Base-by-base conservation (phyloP, 2,888 invertebrate species). In the Napeogenes inachia region DNA sequence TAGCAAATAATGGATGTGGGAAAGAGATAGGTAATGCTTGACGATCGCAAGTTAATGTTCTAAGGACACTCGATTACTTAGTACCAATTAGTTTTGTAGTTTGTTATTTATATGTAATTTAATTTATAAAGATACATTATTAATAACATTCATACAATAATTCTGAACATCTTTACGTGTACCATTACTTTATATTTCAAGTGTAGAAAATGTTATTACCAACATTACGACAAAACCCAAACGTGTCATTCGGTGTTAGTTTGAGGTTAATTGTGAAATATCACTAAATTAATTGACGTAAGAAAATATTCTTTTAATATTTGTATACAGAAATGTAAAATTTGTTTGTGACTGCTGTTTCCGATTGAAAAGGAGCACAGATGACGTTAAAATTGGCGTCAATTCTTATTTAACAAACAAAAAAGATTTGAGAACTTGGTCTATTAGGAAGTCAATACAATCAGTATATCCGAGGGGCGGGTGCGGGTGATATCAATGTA, bases 401-500 rank as follows among this genome's bases (percentile, higher is more conserved):
- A 12, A 30, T 3, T 50, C 10, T 50, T 4, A 50, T 30, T 30
- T 3, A 30, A 30, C 2, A n/a, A 47, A n/a, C 21, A 21, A n/a
- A 33, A 54, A 35, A 33, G 55, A 66, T 60, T 63, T 42, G 59
- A 45, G 58, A 60, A 60, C 55, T 50, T 42, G 55, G 42, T 67
- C 61, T 69, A 79, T 75, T 80, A 83, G 85, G 85, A 86, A 84
- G 82, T 81, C 76, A 75, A 78, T 76, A 79, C 78, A 78, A 73
- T 73, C 74, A 78, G 77, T 78, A 79, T 75, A 72, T 72, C 67
- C 65, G 73, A 67, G 68, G 75, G 73, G 73, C 77, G 71, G 21
- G 67, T 66, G 75, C 75, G 75, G 73, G 70, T 72, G 74, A 73
- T 82, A 86, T 84, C 84, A 76, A 85, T 81, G 72, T 87, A 72